Evolutionary conservation across 2,797 vertebrate species (phyloP).

Genomic region (Austrolebias charrua): DNA sequence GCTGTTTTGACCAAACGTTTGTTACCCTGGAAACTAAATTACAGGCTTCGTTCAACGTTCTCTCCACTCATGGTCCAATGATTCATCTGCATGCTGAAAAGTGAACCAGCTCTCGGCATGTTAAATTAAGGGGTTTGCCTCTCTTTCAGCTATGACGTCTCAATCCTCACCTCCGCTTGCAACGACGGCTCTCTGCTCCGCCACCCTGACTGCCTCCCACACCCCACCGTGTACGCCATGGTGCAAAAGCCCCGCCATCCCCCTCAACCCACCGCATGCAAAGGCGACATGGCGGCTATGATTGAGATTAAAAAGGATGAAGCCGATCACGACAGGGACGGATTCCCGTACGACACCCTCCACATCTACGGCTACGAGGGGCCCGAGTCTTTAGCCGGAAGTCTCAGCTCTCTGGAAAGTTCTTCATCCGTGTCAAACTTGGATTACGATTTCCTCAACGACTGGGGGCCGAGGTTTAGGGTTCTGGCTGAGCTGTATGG

Average conservation of each 20-base stretch:
- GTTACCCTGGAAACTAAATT: background rate
- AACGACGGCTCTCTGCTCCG: conserved; percentile 72
- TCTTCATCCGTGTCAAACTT: conserved; percentile 86
- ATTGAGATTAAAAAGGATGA: conserved; percentile 95
- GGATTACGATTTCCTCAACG: conserved; percentile 93
- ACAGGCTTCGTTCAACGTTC: background rate
- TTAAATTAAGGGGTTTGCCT: background rate
- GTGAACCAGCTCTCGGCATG: background rate
- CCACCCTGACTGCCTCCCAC: conserved; percentile 55
- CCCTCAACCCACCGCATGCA: conserved; percentile 62
- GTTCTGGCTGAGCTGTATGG: conserved; percentile 94
- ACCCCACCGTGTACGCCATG: conserved; percentile 79
- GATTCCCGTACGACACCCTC: conserved; percentile 91
- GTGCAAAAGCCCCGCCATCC: conserved; percentile 81
- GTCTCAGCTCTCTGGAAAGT: conserved; percentile 90
- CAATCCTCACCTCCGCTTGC: conserved; percentile 89
- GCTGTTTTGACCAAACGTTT: background rate
- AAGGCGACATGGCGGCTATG: conserved; percentile 93
- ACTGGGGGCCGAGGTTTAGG: conserved; percentile 96
- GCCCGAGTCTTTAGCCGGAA: conserved; percentile 88
- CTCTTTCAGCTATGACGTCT: conserved; percentile 87
- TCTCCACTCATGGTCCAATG: background rate
- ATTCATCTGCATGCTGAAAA: background rate
- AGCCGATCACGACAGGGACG: conserved; percentile 89
- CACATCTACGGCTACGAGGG: conserved; percentile 97